A percentile compares a stretch with the other conserved stretches of the same genome.
Evolutionary conservation across 1,140 invertebrate genomes (phyloP).

Genomic region (Globodera ellingtonae): DNA sequence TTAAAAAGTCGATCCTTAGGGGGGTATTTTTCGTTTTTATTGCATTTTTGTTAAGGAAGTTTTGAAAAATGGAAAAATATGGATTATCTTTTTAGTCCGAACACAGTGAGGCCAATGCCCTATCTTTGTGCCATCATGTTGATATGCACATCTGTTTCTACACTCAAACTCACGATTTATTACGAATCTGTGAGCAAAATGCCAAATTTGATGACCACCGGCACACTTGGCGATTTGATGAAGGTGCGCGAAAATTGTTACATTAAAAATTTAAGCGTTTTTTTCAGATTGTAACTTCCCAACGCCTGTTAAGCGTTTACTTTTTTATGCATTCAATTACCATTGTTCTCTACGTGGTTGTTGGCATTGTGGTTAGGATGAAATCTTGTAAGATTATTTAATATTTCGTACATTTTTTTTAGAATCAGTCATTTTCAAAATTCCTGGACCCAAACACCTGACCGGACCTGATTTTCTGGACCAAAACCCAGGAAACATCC

Average conservation of each 20-base stretch:
- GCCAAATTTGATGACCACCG: not conserved
- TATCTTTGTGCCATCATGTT: slow-evolving; percentile 14
- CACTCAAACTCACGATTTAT: not conserved
- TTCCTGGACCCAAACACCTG: too few species aligned
- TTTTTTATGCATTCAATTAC: slow-evolving; percentile 3
- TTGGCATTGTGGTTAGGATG: slow-evolving; percentile 8
- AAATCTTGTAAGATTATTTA: not conserved
- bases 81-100: not conserved
- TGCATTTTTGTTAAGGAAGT: too few species aligned
- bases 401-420: too few species aligned
- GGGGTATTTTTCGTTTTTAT: too few species aligned
- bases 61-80: too few species aligned
- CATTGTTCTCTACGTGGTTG: slow-evolving; percentile 13
- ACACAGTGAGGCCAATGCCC: not conserved
- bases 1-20: too few species aligned
- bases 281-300: too few species aligned
- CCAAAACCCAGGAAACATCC: not conserved
- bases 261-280: too few species aligned
- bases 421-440: too few species aligned
- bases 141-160: not conserved
- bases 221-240: slow-evolving; percentile 16
- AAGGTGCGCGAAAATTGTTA: not conserved
- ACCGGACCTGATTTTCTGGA: too few species aligned
- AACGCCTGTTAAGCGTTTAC: not conserved
- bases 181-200: not conserved